phyloP scores from a whole-genome alignment of 2,113 vertebrate genomes.

The Phrynosoma blainvillii region DNA sequence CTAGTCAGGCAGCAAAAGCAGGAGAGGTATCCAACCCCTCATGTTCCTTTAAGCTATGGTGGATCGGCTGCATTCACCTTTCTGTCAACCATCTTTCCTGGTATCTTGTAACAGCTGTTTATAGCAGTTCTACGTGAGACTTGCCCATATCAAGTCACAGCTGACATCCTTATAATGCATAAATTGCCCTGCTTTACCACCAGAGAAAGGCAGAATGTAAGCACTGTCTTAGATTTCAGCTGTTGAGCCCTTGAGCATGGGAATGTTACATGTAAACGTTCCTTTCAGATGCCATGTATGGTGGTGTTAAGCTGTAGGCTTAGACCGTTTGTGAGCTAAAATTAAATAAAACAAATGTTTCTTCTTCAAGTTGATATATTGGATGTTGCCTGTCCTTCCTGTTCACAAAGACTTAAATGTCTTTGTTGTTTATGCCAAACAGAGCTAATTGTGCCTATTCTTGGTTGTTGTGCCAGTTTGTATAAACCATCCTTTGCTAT shows the following conservation, averaged over 20 bases:
- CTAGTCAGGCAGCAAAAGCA: background rate
- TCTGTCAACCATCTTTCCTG: background rate
- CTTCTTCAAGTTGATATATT: constrained; percentile 2
- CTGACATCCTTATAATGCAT: constrained; percentile 17
- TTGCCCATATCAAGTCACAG: constrained; percentile 8
- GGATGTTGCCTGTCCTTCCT: background rate
- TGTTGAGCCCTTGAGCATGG: background rate
- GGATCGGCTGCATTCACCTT: background rate
- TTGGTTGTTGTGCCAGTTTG: background rate
- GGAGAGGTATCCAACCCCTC: background rate
- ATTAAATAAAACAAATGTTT: constrained; percentile 29
- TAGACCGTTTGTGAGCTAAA: constrained; percentile 10
- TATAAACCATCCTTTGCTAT: background rate
- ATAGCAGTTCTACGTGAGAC: rapidly evolving
- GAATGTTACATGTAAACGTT: constrained; percentile 27
- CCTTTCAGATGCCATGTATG: constrained; percentile 25
- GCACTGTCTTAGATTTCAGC: constrained; percentile 4
- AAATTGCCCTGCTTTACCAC: background rate
- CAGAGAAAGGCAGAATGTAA: background rate
- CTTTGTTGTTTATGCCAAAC: background rate
- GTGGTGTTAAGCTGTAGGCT: background rate
- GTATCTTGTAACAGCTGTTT: constrained; percentile 3
- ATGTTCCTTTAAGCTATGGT: background rate
- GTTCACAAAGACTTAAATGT: constrained; percentile 2
- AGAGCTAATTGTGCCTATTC: background rate